Conservation (phyloP, 30 jellyfish, hydroid and myxozoan species). For the Mastigias papua region DNA sequence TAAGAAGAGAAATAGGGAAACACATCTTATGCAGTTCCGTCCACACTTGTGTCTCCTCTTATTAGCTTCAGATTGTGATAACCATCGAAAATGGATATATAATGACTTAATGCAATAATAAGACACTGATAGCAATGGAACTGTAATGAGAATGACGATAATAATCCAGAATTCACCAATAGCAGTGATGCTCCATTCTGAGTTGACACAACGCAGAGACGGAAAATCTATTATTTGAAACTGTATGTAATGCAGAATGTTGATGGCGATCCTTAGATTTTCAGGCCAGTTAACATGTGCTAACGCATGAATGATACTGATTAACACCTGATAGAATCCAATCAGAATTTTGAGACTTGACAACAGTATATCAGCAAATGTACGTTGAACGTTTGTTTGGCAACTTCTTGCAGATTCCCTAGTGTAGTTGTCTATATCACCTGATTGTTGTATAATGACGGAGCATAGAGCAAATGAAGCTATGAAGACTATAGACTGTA, state of each 20-base stretch:
- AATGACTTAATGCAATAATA: neutral
- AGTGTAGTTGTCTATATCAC: neutral
- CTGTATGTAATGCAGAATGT: constrained; percentile 7
- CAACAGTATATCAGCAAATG: constrained; percentile 57
- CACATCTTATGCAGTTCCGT: constrained; percentile 13
- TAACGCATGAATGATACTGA: constrained; percentile 9
- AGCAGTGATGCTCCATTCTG: constrained; percentile 8
- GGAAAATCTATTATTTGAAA: constrained; percentile 27
- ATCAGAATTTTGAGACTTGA: constrained; percentile 57
- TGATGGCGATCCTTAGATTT: neutral
- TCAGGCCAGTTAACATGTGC: constrained; percentile 53
- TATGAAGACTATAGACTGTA: constrained; percentile 27
- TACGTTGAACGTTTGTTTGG: neutral
- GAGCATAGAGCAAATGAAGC: constrained; percentile 30
- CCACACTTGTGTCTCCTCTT: neutral
- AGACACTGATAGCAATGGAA: neutral
- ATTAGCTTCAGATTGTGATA: neutral
- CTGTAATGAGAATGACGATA: neutral
- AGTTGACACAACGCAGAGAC: constrained; percentile 35
- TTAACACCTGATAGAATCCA: constrained; percentile 57
- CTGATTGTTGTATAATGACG: constrained; percentile 7
- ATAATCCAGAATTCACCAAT: constrained; percentile 22
- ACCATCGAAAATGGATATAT: neutral
- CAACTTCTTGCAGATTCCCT: neutral
- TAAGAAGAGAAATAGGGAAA: constrained; percentile 31